These are phyloP conservation scores for Agrotis exclamationis DNA, from an alignment of 2,888 invertebrate species.

Conservation along the genomic window DNA sequence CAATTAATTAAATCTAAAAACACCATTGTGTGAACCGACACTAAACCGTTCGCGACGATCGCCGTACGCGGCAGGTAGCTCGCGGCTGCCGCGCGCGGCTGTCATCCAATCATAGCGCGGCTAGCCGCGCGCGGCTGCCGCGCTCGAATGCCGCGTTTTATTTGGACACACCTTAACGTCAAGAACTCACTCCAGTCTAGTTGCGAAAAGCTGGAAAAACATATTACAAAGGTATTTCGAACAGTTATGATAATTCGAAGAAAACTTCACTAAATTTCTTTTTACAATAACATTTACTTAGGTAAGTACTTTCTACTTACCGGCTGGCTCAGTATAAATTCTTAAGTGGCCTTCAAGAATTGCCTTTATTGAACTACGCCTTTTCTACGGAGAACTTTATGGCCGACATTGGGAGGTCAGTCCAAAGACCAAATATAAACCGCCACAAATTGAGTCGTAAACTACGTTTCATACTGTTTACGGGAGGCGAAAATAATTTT, in stretches of 20 bases:
- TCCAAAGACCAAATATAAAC: constrained; percentile 52
- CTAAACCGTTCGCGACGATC: too few relatives aligned
- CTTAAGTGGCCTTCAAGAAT: constrained; percentile 33
- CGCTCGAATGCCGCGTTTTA: too few relatives aligned
- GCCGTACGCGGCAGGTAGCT: too few relatives aligned
- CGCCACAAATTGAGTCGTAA: constrained; percentile 58
- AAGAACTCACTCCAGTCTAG: constrained; percentile 16
- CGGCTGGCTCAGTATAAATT: constrained; percentile 27
- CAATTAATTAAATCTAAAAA: too few relatives aligned
- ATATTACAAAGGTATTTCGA: constrained; percentile 12
- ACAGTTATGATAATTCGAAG: constrained; percentile 28
- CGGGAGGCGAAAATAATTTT: constrained; percentile 44
- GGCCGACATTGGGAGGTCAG: constrained; percentile 55
- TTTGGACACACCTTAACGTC: too few relatives aligned
- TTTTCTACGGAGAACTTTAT: constrained; percentile 34
- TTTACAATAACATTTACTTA: constrained; percentile 33
- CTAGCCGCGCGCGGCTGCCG: too few relatives aligned
- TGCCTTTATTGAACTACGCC: constrained; percentile 33
- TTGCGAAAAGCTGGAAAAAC: constrained; percentile 5
- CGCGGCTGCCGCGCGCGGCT: too few relatives aligned
- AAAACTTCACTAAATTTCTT: constrained; percentile 31
- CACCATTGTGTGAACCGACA: too few relatives aligned
- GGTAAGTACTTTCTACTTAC: constrained; percentile 24
- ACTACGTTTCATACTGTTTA: constrained; percentile 56
- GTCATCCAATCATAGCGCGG: too few relatives aligned